Base-by-base conservation (phyloP, 1,140 invertebrate genomes). In the Achatina immaculata region DNA sequence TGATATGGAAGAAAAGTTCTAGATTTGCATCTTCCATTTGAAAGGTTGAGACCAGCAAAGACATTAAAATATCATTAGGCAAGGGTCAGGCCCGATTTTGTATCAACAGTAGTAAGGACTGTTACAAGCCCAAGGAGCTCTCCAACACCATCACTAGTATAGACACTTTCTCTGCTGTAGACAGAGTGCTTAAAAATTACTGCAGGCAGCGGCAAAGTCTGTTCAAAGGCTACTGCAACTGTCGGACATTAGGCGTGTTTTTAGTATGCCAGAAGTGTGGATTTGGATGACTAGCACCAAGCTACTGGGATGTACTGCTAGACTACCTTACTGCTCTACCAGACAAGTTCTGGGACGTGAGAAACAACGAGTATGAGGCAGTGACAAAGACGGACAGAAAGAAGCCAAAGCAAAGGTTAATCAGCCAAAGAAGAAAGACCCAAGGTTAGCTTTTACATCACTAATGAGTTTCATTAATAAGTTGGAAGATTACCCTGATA, bases 21-120 rank as follows among this genome's bases (percentile, higher is more conserved):
- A n/a, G n/a, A n/a, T n/a, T n/a, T n/a, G n/a, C n/a, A n/a, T n/a
- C n/a, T n/a, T n/a, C n/a, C n/a, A n/a, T n/a, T n/a, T n/a, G n/a
- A 0, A 95, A 94, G 48, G 95, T 95, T 0, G 92, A 94, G 2
- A 94, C 96, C 85, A 91, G 94, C 16, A 90, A 91, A 11, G 86
- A 92, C 78, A 90, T 95, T 0, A 92, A 94, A 90, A 91, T 96
- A 11, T 93, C 93, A 21, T 86, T 94, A 19, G 92, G 93, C 14
- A 96, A 95, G 85, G 95, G 95, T 80, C 96, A 97, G 88, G 95
- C 95, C 65, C 92, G 95, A 28, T 94, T 94, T 79, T 96, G 96
- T 85, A 92, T 92, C 9, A 90, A 92, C 14, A 93, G 94, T 58
- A 95, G 94, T 0, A 91, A 91, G 0, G 83, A 83, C 62, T 92